Evolutionary conservation across 2,888 invertebrate species (phyloP), one percentile per base, ranked within the genome.

Genomic region (Andrena praecox): DNA sequence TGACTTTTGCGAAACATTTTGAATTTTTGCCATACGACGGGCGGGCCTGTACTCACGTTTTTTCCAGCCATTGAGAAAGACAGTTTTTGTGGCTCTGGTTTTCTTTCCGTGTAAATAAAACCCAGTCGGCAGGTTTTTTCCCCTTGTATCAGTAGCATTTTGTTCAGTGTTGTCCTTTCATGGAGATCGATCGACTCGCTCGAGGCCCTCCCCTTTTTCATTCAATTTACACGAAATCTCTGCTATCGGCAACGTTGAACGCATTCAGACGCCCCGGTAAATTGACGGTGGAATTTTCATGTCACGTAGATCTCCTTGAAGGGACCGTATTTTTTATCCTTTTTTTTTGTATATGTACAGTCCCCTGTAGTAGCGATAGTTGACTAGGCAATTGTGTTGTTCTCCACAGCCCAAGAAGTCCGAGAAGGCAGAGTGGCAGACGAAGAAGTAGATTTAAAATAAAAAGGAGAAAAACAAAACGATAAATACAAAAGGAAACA

Each of bases 391-490:
- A 92, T 87, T 92, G 89, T 93, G 90, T 95, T 94, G 91, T 94
- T 93, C 91, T 93, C 91, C 93, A 95, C 96, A 97, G 97, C 96
- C 96, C 93, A 97, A 97, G 96, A 96, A 96, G 94, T 96, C 96
- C 93, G 96, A 97, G 96, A 96, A 96, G 93, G 96, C 96, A 94
- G 96, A 96, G 94, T 96, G 96, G 96, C 95, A 96, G 95, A 96
- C 96, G 95, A 96, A 96, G 95, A 96, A 95, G 90, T 94, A 93
- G 92, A 91, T 91, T 91, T 81, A 76, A 84, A 71, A 75, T 42
- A 71, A 79, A 67, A 27, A 27, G 72, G 48, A 54, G n/a, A 74
- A 66, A 59, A 60, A 70, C 12, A 16, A 73, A 71, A 62, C 48
- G 27, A 72, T 24, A 80, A 74, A 80, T 78, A 56, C 78, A 76